phyloP scores from a whole-genome alignment of 2,797 vertebrate genomes.

The Delichon dasypus region DNA sequence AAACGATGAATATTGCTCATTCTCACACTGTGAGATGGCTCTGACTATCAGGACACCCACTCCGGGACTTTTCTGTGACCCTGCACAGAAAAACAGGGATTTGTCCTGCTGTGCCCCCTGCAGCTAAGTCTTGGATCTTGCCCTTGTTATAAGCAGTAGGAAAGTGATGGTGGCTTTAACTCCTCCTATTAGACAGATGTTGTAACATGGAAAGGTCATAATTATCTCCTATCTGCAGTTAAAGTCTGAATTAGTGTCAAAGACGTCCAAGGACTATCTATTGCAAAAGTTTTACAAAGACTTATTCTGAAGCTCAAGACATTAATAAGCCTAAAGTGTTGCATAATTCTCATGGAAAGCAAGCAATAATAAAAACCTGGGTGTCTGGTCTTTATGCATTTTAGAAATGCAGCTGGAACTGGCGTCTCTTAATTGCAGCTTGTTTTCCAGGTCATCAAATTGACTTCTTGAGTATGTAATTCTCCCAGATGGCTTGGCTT shows the following conservation, averaged over 20 bases:
- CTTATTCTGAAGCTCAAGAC: neutral
- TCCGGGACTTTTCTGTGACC: neutral
- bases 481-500: slow-evolving; percentile 28
- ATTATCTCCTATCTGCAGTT: neutral
- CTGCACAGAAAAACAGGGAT: neutral
- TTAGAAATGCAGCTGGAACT: neutral
- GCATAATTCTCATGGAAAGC: neutral
- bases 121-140: neutral
- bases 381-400: neutral
- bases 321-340: neutral
- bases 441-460: slow-evolving; percentile 51
- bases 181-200: neutral
- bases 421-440: slow-evolving; percentile 34
- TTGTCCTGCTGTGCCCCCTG: neutral
- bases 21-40: neutral
- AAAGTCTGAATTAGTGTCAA: neutral
- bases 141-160: neutral
- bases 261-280: neutral
- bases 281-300: neutral
- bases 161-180: neutral
- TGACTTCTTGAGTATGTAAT: slow-evolving; percentile 9
- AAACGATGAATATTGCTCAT: neutral
- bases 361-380: neutral
- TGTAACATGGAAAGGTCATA: neutral
- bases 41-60: neutral